Conservation (phyloP, 2,113 vertebrate species). For the Ifrita kowaldi region DNA sequence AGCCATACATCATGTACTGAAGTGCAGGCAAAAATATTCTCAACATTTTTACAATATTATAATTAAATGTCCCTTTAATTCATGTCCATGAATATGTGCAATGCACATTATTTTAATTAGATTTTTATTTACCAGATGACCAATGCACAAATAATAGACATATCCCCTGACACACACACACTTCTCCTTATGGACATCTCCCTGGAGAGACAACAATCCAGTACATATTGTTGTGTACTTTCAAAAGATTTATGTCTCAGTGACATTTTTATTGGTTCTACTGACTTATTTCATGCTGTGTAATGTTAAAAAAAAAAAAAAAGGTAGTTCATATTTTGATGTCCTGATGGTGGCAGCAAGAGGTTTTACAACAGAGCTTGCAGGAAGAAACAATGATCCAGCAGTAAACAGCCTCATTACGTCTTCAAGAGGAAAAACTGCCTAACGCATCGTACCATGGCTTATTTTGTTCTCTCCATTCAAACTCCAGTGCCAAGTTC, state of each 20-base stretch:
- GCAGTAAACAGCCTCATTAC: background rate
- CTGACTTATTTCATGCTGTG: background rate
- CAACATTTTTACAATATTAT: background rate
- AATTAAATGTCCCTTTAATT: background rate
- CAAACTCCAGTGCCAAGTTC: background rate
- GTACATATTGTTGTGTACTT: background rate
- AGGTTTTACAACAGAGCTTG: background rate
- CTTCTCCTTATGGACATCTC: background rate
- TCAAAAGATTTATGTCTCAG: background rate
- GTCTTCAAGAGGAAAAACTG: background rate
- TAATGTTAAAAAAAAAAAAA: background rate
- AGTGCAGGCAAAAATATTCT: background rate
- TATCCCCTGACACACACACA: background rate
- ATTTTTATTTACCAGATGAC: background rate
- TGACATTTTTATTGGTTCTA: background rate
- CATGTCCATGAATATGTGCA: background rate
- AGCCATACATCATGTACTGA: background rate
- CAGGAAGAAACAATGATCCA: background rate
- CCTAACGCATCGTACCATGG: background rate
- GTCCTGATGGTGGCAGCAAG: conserved; percentile 53
- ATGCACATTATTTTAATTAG: background rate
- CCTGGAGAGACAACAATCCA: background rate
- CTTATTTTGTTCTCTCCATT: background rate
- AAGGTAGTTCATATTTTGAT: background rate
- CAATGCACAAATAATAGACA: background rate